A percentile compares a stretch with the other conserved stretches of the same genome.
Conservation (phyloP, 1,140 invertebrate genomes). For the Mesaphorura yosii region DNA sequence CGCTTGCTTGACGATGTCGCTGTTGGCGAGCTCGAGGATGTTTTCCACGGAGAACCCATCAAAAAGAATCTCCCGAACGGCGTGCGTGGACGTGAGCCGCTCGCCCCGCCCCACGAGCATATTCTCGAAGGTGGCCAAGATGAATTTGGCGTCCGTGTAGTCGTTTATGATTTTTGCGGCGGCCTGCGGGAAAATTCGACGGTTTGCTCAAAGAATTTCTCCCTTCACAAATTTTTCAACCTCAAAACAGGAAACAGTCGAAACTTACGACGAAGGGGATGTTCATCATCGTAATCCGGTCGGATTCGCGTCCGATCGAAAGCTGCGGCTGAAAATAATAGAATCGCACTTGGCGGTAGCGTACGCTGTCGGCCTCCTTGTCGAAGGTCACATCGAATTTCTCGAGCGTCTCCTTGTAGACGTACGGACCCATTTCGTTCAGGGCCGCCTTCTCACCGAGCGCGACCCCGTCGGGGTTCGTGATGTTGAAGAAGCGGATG, state of each 20-base stretch:
- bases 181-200: not conserved
- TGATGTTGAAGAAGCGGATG: constrained; percentile 42
- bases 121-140: not conserved
- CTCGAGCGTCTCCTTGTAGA: constrained; percentile 3
- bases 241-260: not conserved
- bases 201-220: not conserved
- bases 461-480: constrained; percentile 36
- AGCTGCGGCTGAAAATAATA: constrained; percentile 11
- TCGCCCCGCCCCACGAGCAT: not conserved
- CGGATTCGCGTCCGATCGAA: constrained; percentile 8
- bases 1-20: constrained; percentile 4
- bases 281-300: constrained; percentile 15
- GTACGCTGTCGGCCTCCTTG: not conserved
- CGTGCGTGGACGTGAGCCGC: not conserved
- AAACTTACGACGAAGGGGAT: constrained; percentile 9
- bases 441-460: not conserved
- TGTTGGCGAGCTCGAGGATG: constrained; percentile 2
- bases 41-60: not conserved
- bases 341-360: constrained; percentile 1
- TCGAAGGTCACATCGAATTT: constrained; percentile 1
- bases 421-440: constrained; percentile 5
- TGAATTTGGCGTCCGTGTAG: too few relatives aligned
- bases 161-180: not conserved
- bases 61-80: constrained; percentile 2
- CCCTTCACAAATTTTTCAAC: not conserved